These are phyloP conservation scores for Chionomys nivalis DNA, from an alignment of 2,113 vertebrate species.

Conservation along the genomic window DNA sequence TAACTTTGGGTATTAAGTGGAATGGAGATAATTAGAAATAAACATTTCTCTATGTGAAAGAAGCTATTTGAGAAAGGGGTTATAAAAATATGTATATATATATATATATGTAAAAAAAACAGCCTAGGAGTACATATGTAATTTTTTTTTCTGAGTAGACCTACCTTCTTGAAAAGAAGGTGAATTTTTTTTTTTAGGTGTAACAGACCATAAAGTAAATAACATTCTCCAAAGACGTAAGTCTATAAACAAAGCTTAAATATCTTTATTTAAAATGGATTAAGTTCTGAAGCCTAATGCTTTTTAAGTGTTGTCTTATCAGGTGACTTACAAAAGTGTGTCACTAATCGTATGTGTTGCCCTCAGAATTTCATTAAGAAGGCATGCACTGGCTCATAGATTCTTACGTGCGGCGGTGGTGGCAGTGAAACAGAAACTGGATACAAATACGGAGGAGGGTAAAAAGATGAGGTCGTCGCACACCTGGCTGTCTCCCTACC, in stretches of 20 bases:
- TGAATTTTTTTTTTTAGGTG: conserved; percentile 32
- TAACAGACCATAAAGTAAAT: background rate
- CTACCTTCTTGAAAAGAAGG: conserved; percentile 21
- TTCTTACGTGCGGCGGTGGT: background rate
- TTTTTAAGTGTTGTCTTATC: background rate
- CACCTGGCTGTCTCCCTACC: conserved; percentile 84
- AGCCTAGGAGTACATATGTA: background rate
- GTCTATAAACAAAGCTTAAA: conserved; percentile 17
- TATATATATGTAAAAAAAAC: no score
- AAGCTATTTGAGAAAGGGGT: background rate
- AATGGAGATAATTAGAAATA: conserved; percentile 2
- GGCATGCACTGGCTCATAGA: background rate
- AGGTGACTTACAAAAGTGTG: background rate
- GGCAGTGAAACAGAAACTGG: conserved; percentile 74
- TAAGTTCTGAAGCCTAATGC: background rate
- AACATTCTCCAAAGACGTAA: conserved; percentile 11
- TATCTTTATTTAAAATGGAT: conserved; percentile 43
- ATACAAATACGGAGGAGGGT: conserved; percentile 64
- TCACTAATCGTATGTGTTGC: background rate
- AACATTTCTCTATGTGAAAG: background rate
- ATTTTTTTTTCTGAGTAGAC: background rate
- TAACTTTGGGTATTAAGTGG: background rate
- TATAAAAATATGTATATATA: background rate
- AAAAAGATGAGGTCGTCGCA: conserved; percentile 83
- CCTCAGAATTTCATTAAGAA: conserved; percentile 32